phyloP scores from a whole-genome alignment of 2,113 vertebrate genomes.

The Austrofundulus limnaeus region DNA sequence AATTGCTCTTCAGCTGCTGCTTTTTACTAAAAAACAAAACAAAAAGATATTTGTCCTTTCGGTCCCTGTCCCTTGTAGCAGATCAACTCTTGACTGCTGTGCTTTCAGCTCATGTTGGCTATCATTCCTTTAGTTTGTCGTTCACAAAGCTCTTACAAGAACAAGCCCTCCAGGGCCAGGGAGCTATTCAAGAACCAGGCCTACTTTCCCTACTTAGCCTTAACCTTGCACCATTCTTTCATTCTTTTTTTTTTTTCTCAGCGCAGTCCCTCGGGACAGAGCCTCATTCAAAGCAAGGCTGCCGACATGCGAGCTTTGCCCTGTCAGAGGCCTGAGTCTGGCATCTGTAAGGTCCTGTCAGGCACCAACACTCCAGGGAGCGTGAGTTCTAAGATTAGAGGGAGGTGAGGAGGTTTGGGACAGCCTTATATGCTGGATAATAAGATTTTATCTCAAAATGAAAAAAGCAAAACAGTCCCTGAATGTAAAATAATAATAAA shows the following conservation, averaged over 20 bases:
- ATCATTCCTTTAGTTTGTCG: slow-evolving; percentile 39
- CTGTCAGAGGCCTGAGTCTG: slow-evolving; percentile 33
- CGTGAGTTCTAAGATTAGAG: slow-evolving; percentile 33
- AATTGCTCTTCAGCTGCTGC: slow-evolving; percentile 41
- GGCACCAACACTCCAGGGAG: slow-evolving; percentile 29
- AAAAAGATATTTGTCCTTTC: slow-evolving; percentile 48
- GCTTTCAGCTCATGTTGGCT: slow-evolving; percentile 45
- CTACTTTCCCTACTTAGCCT: slow-evolving; percentile 41
- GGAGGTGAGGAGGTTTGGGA: slow-evolving; percentile 47
- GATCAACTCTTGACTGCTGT: slow-evolving; percentile 13
- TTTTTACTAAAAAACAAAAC: slow-evolving; percentile 7
- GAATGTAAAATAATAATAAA: slow-evolving; percentile 16
- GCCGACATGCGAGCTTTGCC: slow-evolving; percentile 23
- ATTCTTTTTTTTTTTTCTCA: slow-evolving; percentile 35
- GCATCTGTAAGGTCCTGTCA: slow-evolving; percentile 45
- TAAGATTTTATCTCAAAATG: slow-evolving; percentile 41
- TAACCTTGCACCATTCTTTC: slow-evolving; percentile 25
- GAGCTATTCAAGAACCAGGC: slow-evolving; percentile 40
- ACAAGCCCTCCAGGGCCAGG: slow-evolving; percentile 35
- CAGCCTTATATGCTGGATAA: slow-evolving; percentile 13
- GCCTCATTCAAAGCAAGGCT: slow-evolving; percentile 28
- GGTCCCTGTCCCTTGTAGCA: slow-evolving; percentile 16
- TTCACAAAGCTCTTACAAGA: slow-evolving; percentile 56
- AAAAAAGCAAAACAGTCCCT: slow-evolving; percentile 5
- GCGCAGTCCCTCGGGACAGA: slow-evolving; percentile 18